Evolutionary conservation across 1,140 invertebrate species (phyloP), one percentile per base, ranked within the genome.

Genomic region (Bactericera cockerelli): DNA sequence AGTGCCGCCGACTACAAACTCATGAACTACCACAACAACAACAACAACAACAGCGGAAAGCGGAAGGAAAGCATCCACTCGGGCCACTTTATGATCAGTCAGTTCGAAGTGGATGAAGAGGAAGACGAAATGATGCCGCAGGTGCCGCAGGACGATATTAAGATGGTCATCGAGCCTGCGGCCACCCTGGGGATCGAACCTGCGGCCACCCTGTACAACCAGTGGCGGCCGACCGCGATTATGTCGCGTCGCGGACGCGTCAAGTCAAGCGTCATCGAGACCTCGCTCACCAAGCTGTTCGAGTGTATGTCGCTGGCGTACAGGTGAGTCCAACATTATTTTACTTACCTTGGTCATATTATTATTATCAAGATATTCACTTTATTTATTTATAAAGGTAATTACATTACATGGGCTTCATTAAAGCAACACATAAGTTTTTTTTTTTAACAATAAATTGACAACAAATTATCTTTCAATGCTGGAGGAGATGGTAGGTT

Each of bases 81-180:
- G 66, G 94, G 94, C 21, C 93, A 98, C 72, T 98, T 97, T 73
- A 98, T 98, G 94, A 85, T 97, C 38, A 96, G 91, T 53, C 83
- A 93, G 71, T 93, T 97, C 74, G 92, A 96, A 72, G 88, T 89
- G 26, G 88, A 93, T 70, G 86, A 81, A 24, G 87, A 91, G 70
- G 89, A 92, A 68, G 87, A 89, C 68, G 82, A 86, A 67, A 74
- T 86, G 24, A 81, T 81, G 22, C 79, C 87, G 16, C 81, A 86
- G 16, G 82, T 87, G 62, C 81, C 85, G 10, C 87, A 89, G 60
- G 80, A 79, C 19, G 42, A 49, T 22, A 49, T 22, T 16, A 49
- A 49, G 33, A 76, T 76, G 61, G 68, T 69, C 26, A 60, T 55
- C 3, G 63, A 66, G 26, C 68, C 70, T 36, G 63, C 60, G 19